Base-by-base conservation (phyloP, 2,888 invertebrate genomes). In the Antheraea assamensis region DNA sequence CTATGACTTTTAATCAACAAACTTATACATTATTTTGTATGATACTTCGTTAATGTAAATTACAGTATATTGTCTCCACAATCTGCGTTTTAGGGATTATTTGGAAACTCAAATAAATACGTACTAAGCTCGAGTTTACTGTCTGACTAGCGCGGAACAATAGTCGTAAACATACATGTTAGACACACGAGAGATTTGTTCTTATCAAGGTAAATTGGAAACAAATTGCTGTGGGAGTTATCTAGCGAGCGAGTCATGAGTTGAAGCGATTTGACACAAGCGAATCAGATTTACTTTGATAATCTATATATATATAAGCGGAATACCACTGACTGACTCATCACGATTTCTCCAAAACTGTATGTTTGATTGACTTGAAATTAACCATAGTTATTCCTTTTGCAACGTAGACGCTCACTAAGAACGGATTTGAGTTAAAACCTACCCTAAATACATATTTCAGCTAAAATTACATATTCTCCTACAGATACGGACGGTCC, bases 181-280 rank as follows among this genome's bases (percentile, higher is more conserved):
- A 71, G 71, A 77, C 76, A 80, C 85, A 80, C 83, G 21, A 72
- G 87, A 85, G 86, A 85, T 85, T 87, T 83, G 84, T 84, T 82
- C 86, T 86, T 85, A 89, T 88, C 84, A 85, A 78, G 81, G 83
- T 81, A 85, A 87, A 88, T 89, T 89, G 89, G 82, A 86, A 83
- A 88, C 83, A 89, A 88, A 89, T 89, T 89, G 88, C 84, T 81
- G 47, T 42, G 82, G 83, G 84, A 81, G 72, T 75, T 74, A 52
- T 30, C 64, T n/a, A 27, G 74, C 78, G 76, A 15, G 30, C 5
- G 72, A 74, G 70, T n/a, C 47, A 72, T 15, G 35, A 71, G 74
- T 52, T 64, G 17, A 42, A 74, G 78, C 75, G 77, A 10, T n/a
- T 68, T 68, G 35, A 35, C n/a, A n/a, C n/a, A 17, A 71, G 75